Percentiles rank a stretch among this genome's conserved stretches.
These are phyloP conservation scores for Andrena trimmerana DNA, from an alignment of 2,888 invertebrate species.

Conservation along the genomic window DNA sequence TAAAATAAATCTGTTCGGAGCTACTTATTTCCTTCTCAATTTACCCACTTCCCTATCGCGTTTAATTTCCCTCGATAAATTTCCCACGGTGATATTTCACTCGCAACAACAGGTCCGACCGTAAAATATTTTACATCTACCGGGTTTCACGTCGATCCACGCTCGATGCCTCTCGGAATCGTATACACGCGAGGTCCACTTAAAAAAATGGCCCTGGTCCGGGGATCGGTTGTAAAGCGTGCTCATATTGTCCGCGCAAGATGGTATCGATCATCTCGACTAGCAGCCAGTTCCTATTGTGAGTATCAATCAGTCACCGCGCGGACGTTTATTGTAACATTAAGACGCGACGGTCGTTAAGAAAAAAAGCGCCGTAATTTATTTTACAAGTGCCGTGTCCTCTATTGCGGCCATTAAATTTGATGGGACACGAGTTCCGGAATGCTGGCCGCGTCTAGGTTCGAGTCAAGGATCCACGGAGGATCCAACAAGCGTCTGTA, in stretches of 20 bases:
- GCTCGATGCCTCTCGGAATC: not conserved
- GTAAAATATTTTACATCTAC: constrained; percentile 35
- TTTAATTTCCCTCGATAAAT: constrained; percentile 22
- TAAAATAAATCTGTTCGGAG: not conserved
- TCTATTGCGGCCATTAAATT: constrained; percentile 69
- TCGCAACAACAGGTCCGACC: not conserved
- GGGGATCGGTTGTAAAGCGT: constrained; percentile 56
- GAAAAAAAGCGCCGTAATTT: constrained; percentile 59
- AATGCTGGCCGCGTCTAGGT: constrained; percentile 47
- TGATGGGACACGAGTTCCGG: constrained; percentile 63
- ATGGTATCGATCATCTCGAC: constrained; percentile 71
- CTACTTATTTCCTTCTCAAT: not conserved
- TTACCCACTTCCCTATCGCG: constrained; percentile 1
- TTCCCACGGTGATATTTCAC: constrained; percentile 22
- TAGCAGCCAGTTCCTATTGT: constrained; percentile 55
- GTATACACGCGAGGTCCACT: not conserved
- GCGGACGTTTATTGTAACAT: constrained; percentile 69
- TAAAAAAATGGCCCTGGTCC: constrained; percentile 54
- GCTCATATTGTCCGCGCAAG: constrained; percentile 59
- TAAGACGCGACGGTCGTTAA: constrained; percentile 49
- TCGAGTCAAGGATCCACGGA: constrained; percentile 11
- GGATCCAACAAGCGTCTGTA: constrained; percentile 5
- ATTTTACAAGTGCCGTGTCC: constrained; percentile 69
- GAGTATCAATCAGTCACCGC: constrained; percentile 71
- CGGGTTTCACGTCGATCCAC: constrained; percentile 38